Percentiles rank a stretch among this genome's conserved stretches.
phyloP scores from a whole-genome alignment of 2,797 vertebrate species.

The Sebastes oblongus region DNA sequence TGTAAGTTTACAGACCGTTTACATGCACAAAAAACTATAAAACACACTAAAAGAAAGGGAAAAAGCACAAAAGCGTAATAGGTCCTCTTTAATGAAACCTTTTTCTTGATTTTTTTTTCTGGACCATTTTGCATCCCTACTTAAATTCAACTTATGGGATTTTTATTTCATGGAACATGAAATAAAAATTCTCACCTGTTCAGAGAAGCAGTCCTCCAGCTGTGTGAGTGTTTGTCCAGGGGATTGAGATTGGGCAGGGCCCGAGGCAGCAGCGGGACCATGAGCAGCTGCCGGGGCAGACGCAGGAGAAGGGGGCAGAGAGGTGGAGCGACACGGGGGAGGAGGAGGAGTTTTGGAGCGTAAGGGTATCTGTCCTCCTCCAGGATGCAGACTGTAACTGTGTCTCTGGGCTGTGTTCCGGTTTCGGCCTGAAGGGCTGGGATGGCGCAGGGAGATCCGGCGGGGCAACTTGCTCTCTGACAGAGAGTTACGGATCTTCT shows the following conservation, averaged over 20 bases:
- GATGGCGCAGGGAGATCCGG: conserved; percentile 93
- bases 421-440: conserved; percentile 74
- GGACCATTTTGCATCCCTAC: background rate
- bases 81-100: background rate
- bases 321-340: conserved; percentile 87
- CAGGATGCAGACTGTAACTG: conserved; percentile 76
- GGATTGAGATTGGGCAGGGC: conserved; percentile 77
- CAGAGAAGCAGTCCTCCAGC: conserved; percentile 97
- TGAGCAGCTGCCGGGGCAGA: conserved; percentile 35
- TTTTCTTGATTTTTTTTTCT: background rate
- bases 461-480: conserved; percentile 95
- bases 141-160: background rate
- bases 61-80: too few species aligned
- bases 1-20: too few species aligned
- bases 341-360: conserved; percentile 83
- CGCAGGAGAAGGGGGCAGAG: conserved; percentile 86
- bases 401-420: conserved; percentile 74
- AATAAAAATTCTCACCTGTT: conserved; percentile 77
- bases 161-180: background rate
- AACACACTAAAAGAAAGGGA: too few species aligned
- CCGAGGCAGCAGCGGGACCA: background rate
- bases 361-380: conserved; percentile 79
- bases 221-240: conserved; percentile 90
- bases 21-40: too few species aligned
- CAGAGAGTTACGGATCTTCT: conserved; percentile 97